Evolutionary conservation across 2,113 vertebrate species (phyloP), one percentile per base, ranked within the genome.

Genomic region (Neolamprologus hecqui): DNA sequence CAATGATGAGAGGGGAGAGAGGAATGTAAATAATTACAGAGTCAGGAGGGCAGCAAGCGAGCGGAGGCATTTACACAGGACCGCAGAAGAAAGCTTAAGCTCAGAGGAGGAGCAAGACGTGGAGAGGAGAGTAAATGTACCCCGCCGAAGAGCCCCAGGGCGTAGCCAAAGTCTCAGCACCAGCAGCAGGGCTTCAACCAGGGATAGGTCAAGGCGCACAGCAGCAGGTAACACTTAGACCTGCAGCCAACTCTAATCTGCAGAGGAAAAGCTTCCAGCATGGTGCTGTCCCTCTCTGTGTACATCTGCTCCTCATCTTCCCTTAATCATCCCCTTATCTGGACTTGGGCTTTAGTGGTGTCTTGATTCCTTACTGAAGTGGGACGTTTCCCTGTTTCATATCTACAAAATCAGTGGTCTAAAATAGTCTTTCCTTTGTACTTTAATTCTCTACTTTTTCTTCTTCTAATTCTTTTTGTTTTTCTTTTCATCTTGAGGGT

Each of bases 171-270:
- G 94, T 88, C 86, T 93, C 85, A 86, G 86, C 88, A 85, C 79
- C 80, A 79, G 82, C 93, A 91, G 89, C 60, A 58, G 90, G 88
- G 80, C 51, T 81, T 88, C 91, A 45, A 12, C 83, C 88, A 89
- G 92, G 85, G 21, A 68, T 58, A 89, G 92, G 90, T 89, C 85
- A 6, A 90, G 84, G 58, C 82, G 17, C 82, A 9, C 35, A 75
- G 90, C 92, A 92, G 88, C 95, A 96, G 96, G 96, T 96, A 96
- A 96, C 85, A 5, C 54, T 49, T 73, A 73, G 42, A 87, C 87
- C 82, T 84, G 83, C 92, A 73, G 68, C 87, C 89, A 60, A 21
- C 81, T 85, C 37, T 84, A 13, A 14, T 65, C 92, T 90, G 92
- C 85, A 87, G 83, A 84, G 75, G 73, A 58, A 55, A 81, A 12